Evolutionary conservation across 2,888 invertebrate genomes (phyloP).

Genomic region (Drosophila tripunctata): DNA sequence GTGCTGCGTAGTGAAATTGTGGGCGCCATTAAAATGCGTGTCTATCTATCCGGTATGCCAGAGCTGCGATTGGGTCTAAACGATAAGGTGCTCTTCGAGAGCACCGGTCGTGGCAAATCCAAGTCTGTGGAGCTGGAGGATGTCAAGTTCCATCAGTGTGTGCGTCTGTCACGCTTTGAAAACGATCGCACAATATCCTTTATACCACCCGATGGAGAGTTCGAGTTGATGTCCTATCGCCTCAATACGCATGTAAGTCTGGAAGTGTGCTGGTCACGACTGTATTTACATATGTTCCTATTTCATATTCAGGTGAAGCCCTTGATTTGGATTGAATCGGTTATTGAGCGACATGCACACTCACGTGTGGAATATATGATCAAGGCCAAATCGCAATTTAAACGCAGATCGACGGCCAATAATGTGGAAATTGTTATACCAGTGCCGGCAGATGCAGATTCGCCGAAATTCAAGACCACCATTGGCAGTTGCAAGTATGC

Average conservation of each 20-base stretch:
- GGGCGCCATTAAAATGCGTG: slow-evolving; percentile 99
- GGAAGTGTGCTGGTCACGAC: too few species aligned
- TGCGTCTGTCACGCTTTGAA: slow-evolving; percentile 97
- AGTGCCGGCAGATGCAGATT: slow-evolving; percentile 98
- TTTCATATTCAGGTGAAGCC: slow-evolving; percentile 95
- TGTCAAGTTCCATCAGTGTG: slow-evolving; percentile 99
- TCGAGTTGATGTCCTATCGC: slow-evolving; percentile 99
- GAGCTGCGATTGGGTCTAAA: slow-evolving; percentile 97
- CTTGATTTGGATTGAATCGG: slow-evolving; percentile 99
- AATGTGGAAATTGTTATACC: slow-evolving; percentile 99
- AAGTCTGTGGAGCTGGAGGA: slow-evolving; percentile 99
- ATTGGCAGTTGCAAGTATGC: slow-evolving; percentile 98
- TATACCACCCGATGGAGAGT: slow-evolving; percentile 99
- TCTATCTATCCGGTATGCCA: slow-evolving; percentile 99
- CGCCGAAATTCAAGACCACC: slow-evolving; percentile 98
- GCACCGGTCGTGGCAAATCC: slow-evolving; percentile 97
- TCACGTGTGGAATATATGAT: slow-evolving; percentile 99
- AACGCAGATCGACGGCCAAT: slow-evolving; percentile 98
- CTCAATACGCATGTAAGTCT: slow-evolving; percentile 94
- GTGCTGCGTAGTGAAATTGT: slow-evolving; percentile 98
- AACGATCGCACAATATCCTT: slow-evolving; percentile 99
- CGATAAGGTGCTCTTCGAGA: slow-evolving; percentile 99
- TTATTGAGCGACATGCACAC: slow-evolving; percentile 98
- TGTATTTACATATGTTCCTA: too few species aligned
- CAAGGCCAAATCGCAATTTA: slow-evolving; percentile 99